Base-by-base conservation (phyloP, 2,113 vertebrate species). In the Oplegnathus fasciatus region DNA sequence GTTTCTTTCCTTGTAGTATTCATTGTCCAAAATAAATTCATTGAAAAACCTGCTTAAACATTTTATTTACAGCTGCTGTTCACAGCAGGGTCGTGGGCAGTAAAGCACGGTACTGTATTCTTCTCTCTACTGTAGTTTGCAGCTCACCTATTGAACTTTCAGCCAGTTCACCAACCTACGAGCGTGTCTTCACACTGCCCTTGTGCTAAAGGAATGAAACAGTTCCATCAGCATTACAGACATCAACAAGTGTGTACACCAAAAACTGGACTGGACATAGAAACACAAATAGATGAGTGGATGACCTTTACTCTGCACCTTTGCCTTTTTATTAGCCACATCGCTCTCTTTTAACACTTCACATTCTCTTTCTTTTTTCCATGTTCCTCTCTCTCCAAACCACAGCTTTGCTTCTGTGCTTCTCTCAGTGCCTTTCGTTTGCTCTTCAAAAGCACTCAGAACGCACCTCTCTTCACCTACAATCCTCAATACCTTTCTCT, bases 181-280 rank as follows among this genome's bases (percentile, higher is more conserved):
- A 81, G 48, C 15, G 28, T 73, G 55, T 60, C 6, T 62, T 80
- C 71, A 46, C 40, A 5, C 28, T 71, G 30, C 18, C 17, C 44
- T 32, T 14, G 10, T 37, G 66, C 50, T 54, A 30, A 52, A 74
- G 26, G 48, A 65, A 13, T 64, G n/a, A 44, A 30, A 44, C 32
- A 9, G 50, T 50, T 65, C 46, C 10, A 69, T 57, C 28, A 50
- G n/a, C 32, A 77, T 52, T 7, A 82, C 57, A 61, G 57, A 40
- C 46, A 84, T 90, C 85, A 89, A 91, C 86, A 90, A 77, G 82
- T 90, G 75, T 48, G 28, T 6, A 5, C 52, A 10, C 24, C 11
- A 57, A 84, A 76, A 64, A 37, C 18, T 62, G 17, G n/a, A 61
- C 65, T 74, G 3, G 4, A 24, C 26, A 72, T 9, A 58, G 42